Evolutionary conservation across 2,888 invertebrate species (phyloP).

Genomic region (Elegia similella): DNA sequence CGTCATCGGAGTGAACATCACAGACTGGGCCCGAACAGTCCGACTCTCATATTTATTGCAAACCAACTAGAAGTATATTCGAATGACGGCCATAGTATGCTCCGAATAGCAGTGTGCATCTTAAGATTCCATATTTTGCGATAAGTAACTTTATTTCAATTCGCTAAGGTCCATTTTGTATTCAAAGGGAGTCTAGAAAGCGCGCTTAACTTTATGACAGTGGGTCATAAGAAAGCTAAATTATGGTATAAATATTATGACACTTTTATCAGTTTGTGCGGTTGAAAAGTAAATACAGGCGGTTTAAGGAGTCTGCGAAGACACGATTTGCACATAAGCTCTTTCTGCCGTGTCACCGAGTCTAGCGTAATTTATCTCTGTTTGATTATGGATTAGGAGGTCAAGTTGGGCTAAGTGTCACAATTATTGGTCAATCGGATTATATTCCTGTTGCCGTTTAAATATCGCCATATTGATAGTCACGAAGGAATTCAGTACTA

Average conservation of each 20-base stretch:
- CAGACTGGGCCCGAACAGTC: conserved; percentile 46
- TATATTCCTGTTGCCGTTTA: conserved; percentile 18
- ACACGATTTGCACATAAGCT: conserved; percentile 52
- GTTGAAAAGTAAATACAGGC: conserved; percentile 71
- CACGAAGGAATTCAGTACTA: not conserved
- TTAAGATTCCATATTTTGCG: conserved; percentile 39
- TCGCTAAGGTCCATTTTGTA: conserved; percentile 47
- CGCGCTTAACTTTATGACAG: conserved; percentile 67
- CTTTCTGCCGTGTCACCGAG: conserved; percentile 36
- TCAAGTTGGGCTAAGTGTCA: conserved; percentile 43
- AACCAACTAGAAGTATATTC: conserved; percentile 79
- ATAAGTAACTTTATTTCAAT: conserved; percentile 58
- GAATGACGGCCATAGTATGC: conserved; percentile 61
- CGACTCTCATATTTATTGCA: conserved; percentile 76
- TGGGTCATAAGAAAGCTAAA: conserved; percentile 74
- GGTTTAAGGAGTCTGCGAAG: conserved; percentile 46
- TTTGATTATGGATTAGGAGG: conserved; percentile 51
- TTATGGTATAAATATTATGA: conserved; percentile 80
- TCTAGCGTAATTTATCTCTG: conserved; percentile 44
- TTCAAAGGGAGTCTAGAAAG: conserved; percentile 51
- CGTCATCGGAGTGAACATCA: conserved; percentile 73
- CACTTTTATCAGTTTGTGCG: conserved; percentile 73
- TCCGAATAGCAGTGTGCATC: conserved; percentile 58
- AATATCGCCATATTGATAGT: not conserved
- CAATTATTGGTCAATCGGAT: conserved; percentile 34